phyloP scores from a whole-genome alignment of 1,140 invertebrate genomes.

The Heliconius eleuchia region DNA sequence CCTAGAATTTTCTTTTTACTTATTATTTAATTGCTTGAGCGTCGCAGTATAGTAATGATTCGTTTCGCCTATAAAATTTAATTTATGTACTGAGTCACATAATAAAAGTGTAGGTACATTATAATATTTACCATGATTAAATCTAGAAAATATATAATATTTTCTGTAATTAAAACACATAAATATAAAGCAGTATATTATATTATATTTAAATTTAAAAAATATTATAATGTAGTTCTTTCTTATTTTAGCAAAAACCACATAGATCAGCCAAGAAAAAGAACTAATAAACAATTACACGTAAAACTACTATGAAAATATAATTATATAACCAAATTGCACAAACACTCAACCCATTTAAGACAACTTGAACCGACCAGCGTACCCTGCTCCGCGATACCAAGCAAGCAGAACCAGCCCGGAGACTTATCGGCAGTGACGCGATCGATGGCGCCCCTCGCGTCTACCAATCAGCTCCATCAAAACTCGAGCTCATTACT shows the following conservation, averaged over 20 bases:
- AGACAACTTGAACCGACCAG: slow-evolving; percentile 33
- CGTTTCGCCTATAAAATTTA: too few relatives aligned
- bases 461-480: slow-evolving; percentile 72
- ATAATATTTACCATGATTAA: too few relatives aligned
- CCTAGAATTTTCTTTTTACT: not conserved
- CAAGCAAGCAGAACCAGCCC: slow-evolving; percentile 28
- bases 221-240: not conserved
- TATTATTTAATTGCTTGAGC: not conserved
- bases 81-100: too few relatives aligned
- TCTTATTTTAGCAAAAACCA: not conserved
- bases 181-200: too few relatives aligned
- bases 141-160: too few relatives aligned
- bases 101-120: too few relatives aligned
- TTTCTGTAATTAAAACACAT: too few relatives aligned
- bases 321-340: slow-evolving; percentile 31
- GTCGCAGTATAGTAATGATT: not conserved
- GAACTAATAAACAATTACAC: not conserved
- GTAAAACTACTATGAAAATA: slow-evolving; percentile 8
- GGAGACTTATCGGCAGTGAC: slow-evolving; percentile 39
- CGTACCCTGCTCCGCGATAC: slow-evolving; percentile 25
- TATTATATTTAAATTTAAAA: too few relatives aligned
- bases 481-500: slow-evolving; percentile 80
- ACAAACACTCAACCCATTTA: slow-evolving; percentile 32
- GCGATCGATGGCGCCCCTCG: slow-evolving; percentile 63
- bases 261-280: not conserved